These are phyloP conservation scores for Meriones psammophilus DNA, from an alignment of 2,797 vertebrate species.

Conservation along the genomic window DNA sequence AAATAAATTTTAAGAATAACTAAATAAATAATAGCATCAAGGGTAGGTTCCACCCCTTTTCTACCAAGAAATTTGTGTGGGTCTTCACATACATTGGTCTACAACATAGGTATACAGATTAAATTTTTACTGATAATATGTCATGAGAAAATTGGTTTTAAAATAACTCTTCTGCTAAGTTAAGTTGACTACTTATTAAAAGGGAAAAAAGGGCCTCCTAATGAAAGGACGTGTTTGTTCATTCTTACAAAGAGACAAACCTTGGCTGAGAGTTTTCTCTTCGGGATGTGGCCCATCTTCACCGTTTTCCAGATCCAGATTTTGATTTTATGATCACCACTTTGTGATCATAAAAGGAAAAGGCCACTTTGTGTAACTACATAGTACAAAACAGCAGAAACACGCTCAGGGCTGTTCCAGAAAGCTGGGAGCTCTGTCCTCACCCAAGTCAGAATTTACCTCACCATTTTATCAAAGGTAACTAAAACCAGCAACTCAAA, in stretches of 20 bases:
- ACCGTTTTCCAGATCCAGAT: background rate
- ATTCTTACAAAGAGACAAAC: background rate
- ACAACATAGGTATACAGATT: background rate
- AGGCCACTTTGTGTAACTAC: background rate
- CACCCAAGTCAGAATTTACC: background rate
- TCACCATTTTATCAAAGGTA: background rate
- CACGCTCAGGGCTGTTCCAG: background rate
- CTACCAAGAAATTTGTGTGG: background rate
- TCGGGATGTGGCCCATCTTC: background rate
- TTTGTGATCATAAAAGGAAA: background rate
- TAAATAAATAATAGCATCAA: too few relatives aligned
- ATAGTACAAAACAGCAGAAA: background rate
- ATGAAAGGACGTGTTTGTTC: background rate
- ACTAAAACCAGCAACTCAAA: background rate
- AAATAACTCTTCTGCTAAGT: background rate
- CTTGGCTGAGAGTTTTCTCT: background rate
- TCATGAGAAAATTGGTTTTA: background rate
- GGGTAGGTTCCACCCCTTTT: background rate
- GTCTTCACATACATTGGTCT: background rate
- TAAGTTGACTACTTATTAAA: background rate
- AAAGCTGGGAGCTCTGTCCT: background rate
- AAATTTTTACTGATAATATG: background rate
- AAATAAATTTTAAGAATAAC: too few relatives aligned
- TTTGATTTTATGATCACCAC: background rate
- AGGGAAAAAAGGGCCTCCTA: too few relatives aligned